A percentile compares a stretch with the other conserved stretches of the same genome.
phyloP scores from a whole-genome alignment of 2,888 invertebrate genomes.

The Rhingia rostrata region DNA sequence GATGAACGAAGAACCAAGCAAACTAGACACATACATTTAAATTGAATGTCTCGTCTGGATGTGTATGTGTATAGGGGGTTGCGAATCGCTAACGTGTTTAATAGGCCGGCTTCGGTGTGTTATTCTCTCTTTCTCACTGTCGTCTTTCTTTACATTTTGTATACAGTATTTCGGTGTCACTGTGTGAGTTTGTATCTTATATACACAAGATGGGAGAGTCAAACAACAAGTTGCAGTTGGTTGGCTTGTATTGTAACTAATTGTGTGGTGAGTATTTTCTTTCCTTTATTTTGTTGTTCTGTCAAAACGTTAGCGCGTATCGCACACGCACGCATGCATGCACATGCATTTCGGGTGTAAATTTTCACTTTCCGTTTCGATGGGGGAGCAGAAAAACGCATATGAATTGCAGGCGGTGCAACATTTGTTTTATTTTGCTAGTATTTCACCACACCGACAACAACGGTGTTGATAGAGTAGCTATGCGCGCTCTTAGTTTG shows the following conservation, averaged over 20 bases:
- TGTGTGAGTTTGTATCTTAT: conserved; percentile 15
- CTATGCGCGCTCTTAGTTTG: conserved; percentile 29
- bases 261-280: conserved; percentile 41
- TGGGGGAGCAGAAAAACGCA: conserved; percentile 27
- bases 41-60: conserved; percentile 28
- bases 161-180: not conserved
- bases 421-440: conserved; percentile 27
- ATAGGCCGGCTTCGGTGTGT: conserved; percentile 58
- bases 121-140: conserved; percentile 35
- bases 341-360: conserved; percentile 75
- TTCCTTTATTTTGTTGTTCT: conserved; percentile 8
- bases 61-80: conserved; percentile 52
- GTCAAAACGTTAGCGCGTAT: conserved; percentile 49
- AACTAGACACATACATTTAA: conserved; percentile 45
- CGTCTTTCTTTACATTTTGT: conserved; percentile 23
- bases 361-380: conserved; percentile 83
- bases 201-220: conserved; percentile 23
- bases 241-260: conserved; percentile 2
- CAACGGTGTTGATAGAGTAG: conserved; percentile 54
- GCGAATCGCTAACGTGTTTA: conserved; percentile 19
- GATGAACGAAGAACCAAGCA: conserved; percentile 56
- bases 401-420: conserved; percentile 49
- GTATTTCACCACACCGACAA: conserved; percentile 42
- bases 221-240: conserved; percentile 73
- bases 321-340: conserved; percentile 67